Evolutionary conservation across 92 coral and sea anemone species (phyloP), one percentile per base, ranked within the genome.

Genomic region (Chrysogorgia sp.): DNA sequence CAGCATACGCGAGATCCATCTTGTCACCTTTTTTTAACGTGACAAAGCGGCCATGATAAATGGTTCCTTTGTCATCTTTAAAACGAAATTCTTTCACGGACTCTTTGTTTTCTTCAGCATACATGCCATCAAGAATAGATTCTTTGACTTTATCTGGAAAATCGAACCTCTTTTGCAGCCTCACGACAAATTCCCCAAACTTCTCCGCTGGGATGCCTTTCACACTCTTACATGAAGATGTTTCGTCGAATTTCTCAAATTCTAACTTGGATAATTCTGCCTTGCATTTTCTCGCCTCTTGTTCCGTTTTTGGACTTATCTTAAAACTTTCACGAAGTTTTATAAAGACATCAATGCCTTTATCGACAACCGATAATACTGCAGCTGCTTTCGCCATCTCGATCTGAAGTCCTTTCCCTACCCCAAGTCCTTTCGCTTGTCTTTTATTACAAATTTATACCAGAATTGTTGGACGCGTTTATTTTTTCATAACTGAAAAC

Each of bases 41-140:
- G 28, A 81, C 31, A 2, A 70, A 59, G 14, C 80, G 74, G 14
- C 76, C 85, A 35, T 71, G 76, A 7, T 59, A 43, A 33, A 81
- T 45, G 7, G 5, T 19, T 0, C 80, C 85, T 19, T 5, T 8
- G 7, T 80, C 79, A 23, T 40, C 50, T 32, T 59, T 71, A 28
- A 81, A 81, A 10, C 49, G 47, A 75, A 81, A 69, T 13, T 81
- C 61, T 29, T 55, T 55, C 31, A 41, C 6, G 7, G 0, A 43
- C 48, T 71, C 74, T 33, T 59, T 34, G 62, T 81, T 81, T 57
- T 69, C 52, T 1, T 15, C 33, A 6, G 29, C 63, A 57, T 71
- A 34, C 9, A 58, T 33, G 13, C 63, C 85, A 40, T 71, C 79
- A 9, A 81, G 35, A 13, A 81, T 32, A 9, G 85, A 81, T 6